Base-by-base conservation (phyloP, 2,888 invertebrate species). In the Euzophera pinguis region DNA sequence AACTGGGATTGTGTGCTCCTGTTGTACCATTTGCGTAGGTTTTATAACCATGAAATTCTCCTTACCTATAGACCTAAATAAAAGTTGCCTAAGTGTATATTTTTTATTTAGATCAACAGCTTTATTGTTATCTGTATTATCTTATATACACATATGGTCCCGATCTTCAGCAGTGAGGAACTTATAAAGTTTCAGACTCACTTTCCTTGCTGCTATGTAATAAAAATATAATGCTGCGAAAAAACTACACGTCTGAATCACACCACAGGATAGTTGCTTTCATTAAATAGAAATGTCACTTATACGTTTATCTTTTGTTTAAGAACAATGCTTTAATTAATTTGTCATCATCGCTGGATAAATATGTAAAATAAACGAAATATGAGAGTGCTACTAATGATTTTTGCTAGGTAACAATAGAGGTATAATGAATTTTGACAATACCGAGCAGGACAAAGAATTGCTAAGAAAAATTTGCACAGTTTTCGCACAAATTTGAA, bases 271-370 rank as follows among this genome's bases (percentile, higher is more conserved):
- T 48, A 41, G 37, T 3, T 53, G 27, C 29, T 29, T 49, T 53
- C 35, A 39, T 8, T 9, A 1, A 16, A 53, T 42, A 49, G 41
- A 57, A 49, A 45, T 45, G 49, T 51, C 53, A 53, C 48, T 52
- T 53, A 53, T 52, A 16, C 13, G 50, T 35, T 37, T 53, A 57
- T 61, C 66, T 65, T 69, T 73, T 75, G 71, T 73, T 53, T 7
- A 38, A 58, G 63, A 74, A 81, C 77, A 78, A 81, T 75, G 61
- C 69, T 61, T 59, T 74, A 76, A 78, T 79, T 76, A 76, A 77
- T 75, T 73, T 73, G 73, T 70, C 66, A 70, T 57, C 64, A 54
- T 48, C 63, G 65, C 71, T 73, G 71, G 47, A 60, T 62, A 75
- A 78, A 78, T 68, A 75, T 60, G 10, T 42, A 54, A 65, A 66